Evolutionary conservation across 2,888 invertebrate species (phyloP).

Genomic region (Allophyes oxyacanthae): DNA sequence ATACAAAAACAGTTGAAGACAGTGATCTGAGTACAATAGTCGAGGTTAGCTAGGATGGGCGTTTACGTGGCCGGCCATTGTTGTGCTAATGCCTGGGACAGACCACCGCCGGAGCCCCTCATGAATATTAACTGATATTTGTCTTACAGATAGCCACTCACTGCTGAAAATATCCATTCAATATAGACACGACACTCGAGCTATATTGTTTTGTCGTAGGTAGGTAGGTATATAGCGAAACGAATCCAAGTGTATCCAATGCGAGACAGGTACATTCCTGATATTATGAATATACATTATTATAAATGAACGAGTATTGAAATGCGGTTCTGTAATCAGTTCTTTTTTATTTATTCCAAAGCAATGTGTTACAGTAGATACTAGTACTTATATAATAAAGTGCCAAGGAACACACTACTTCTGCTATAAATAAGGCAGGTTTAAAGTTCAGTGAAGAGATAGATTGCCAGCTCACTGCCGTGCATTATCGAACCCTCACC

Average conservation of each 20-base stretch:
- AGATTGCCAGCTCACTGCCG: neutral
- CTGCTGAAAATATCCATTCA: conserved; percentile 72
- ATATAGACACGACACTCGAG: conserved; percentile 63
- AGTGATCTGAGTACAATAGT: conserved; percentile 74
- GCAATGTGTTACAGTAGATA: too few relatives aligned
- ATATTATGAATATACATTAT: conserved; percentile 19
- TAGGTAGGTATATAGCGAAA: conserved; percentile 50
- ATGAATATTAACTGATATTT: conserved; percentile 86
- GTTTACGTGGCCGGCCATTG: conserved; percentile 74
- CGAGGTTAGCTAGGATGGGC: conserved; percentile 74
- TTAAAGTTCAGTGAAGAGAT: neutral
- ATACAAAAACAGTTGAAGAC: conserved; percentile 71
- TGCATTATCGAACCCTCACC: neutral
- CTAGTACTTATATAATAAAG: too few relatives aligned
- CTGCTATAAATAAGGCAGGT: too few relatives aligned
- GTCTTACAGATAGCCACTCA: conserved; percentile 73
- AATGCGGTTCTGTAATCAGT: too few relatives aligned
- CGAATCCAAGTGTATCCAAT: conserved; percentile 41
- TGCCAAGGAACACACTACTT: too few relatives aligned
- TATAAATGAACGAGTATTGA: too few relatives aligned
- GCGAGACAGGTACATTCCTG: neutral
- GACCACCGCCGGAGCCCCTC: conserved; percentile 74
- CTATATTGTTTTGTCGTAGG: conserved; percentile 53
- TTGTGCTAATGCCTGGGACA: conserved; percentile 80
- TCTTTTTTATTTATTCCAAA: too few relatives aligned